A percentile compares a stretch with the other conserved stretches of the same genome.
phyloP scores from a whole-genome alignment of 2,888 invertebrate species.

The Eueremaeus valkanovi region DNA sequence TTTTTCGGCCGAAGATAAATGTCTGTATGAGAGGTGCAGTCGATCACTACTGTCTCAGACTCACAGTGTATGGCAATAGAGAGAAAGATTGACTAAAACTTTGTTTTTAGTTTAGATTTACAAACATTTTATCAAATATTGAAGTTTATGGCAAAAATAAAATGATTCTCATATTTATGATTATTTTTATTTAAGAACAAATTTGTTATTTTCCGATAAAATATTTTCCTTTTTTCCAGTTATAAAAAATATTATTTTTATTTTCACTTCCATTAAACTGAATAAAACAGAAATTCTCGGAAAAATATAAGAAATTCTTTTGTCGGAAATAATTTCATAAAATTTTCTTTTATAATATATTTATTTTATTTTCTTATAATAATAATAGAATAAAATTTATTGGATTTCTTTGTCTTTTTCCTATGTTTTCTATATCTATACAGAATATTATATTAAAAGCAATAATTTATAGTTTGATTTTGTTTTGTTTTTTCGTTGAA shows the following conservation, averaged over 20 bases:
- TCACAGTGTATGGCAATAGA: not conserved
- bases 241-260: no score
- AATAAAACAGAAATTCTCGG: no score
- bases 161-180: no score
- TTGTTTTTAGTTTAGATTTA: not conserved
- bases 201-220: not conserved
- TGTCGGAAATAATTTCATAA: not conserved
- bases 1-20: slow-evolving; percentile 31
- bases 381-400: not conserved
- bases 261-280: no score
- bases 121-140: not conserved
- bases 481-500: not conserved
- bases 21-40: slow-evolving; percentile 26
- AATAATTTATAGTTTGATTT: not conserved
- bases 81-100: not conserved
- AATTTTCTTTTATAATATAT: no score
- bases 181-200: not conserved
- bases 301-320: not conserved
- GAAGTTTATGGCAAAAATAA: no score
- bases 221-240: no score
- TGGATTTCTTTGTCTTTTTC: not conserved
- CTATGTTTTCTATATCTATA: no score
- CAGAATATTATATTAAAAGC: not conserved
- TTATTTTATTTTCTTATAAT: not conserved
- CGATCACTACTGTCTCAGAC: slow-evolving; percentile 21